phyloP scores from a whole-genome alignment of 2,797 vertebrate species.

The Xerus rutilus region DNA sequence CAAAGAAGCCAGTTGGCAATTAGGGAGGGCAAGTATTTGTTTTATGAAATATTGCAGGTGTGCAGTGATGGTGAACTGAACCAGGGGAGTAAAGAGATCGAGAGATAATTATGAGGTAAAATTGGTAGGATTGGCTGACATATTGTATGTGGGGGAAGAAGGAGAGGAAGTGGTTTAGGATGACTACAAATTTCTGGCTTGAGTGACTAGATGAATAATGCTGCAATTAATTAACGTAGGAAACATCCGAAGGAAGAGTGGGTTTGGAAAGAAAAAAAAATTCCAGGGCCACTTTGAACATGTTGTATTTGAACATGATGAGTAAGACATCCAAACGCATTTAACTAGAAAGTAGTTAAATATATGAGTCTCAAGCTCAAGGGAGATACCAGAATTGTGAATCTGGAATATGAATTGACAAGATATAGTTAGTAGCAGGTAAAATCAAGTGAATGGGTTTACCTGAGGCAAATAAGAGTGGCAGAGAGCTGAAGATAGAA shows the following conservation, averaged over 20 bases:
- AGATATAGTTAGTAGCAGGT: neutral
- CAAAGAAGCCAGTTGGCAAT: neutral
- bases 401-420: neutral
- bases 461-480: neutral
- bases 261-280: slow-evolving; percentile 28
- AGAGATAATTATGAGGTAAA: slow-evolving; percentile 49
- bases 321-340: slow-evolving; percentile 43
- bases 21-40: neutral
- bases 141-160: slow-evolving; percentile 11
- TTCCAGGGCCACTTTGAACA: slow-evolving; percentile 40
- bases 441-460: neutral
- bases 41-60: neutral
- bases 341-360: slow-evolving; percentile 23
- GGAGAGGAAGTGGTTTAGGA: slow-evolving; percentile 54
- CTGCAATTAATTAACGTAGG: slow-evolving; percentile 60
- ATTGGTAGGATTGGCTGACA: neutral
- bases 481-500: neutral
- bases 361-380: slow-evolving; percentile 10
- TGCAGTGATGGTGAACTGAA: neutral
- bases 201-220: slow-evolving; percentile 56
- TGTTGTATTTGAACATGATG: slow-evolving; percentile 29
- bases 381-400: neutral
- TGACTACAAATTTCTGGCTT: slow-evolving; percentile 62
- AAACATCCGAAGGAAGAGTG: slow-evolving; percentile 66
- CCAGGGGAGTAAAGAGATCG: neutral